A percentile compares a stretch with the other conserved stretches of the same genome.
These are phyloP conservation scores for Empis stercorea DNA, from an alignment of 2,888 invertebrate species.

Conservation along the genomic window DNA sequence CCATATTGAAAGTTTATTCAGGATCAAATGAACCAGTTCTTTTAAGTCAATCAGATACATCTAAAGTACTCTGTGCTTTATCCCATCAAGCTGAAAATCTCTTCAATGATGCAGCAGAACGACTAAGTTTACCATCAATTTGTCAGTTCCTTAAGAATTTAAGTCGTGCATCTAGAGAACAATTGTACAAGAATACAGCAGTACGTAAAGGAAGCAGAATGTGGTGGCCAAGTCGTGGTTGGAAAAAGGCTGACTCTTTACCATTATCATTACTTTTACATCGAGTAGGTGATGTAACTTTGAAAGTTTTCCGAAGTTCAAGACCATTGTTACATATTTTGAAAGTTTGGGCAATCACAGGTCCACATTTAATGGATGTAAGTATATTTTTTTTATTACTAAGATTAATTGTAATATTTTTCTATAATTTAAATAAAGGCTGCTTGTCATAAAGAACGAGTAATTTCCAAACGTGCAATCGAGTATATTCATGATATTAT, in stretches of 20 bases:
- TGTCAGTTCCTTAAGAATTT: constrained; percentile 70
- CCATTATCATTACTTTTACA: constrained; percentile 55
- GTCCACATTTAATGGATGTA: constrained; percentile 88
- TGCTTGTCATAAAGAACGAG: constrained; percentile 79
- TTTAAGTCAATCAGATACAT: constrained; percentile 64
- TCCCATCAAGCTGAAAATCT: constrained; percentile 83
- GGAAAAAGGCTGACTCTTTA: constrained; percentile 36
- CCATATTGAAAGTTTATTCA: constrained; percentile 33
- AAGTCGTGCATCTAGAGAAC: constrained; percentile 73
- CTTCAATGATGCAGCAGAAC: constrained; percentile 78
- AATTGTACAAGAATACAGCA: constrained; percentile 39
- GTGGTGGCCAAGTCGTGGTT: constrained; percentile 37
- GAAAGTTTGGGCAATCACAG: constrained; percentile 84
- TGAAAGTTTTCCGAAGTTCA: constrained; percentile 75
- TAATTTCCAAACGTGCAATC: constrained; percentile 81
- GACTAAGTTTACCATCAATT: constrained; percentile 72
- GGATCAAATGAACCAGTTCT: constrained; percentile 40
- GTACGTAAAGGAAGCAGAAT: constrained; percentile 37
- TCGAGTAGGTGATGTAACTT: constrained; percentile 75
- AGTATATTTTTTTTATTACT: constrained; percentile 10
- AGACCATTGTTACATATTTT: constrained; percentile 82
- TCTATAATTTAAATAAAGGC: constrained; percentile 42
- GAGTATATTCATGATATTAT: constrained; percentile 87
- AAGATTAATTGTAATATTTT: neutral
- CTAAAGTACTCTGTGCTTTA: constrained; percentile 78